Percentiles rank a stretch among this genome's conserved stretches.
Evolutionary conservation across 2,797 vertebrate genomes (phyloP).

Genomic region (Euthynnus affinis): DNA sequence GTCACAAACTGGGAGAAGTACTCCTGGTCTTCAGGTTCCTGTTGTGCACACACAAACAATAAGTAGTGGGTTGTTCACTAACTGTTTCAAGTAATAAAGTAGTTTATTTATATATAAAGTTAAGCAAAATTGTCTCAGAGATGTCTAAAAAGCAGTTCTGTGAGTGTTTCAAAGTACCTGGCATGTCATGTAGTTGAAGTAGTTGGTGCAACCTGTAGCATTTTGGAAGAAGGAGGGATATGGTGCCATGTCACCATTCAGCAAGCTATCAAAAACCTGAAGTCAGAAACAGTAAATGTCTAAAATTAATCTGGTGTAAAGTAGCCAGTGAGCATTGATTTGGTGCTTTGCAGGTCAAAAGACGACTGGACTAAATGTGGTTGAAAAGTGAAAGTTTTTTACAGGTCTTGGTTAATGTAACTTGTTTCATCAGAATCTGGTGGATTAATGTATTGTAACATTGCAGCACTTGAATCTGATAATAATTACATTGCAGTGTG

Average conservation of each 20-base stretch:
- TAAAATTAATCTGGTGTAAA: no score
- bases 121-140: neutral
- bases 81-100: neutral
- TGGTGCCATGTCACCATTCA: conserved; percentile 84
- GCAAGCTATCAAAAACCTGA: conserved; percentile 87
- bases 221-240: conserved; percentile 89
- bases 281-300: conserved; percentile 1
- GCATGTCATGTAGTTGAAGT: conserved; percentile 89
- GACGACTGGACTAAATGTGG: no score
- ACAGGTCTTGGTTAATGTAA: no score
- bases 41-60: conserved; percentile 4
- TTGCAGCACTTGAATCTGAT: no score
- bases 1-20: conserved; percentile 89
- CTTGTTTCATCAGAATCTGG: no score
- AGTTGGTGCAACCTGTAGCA: conserved; percentile 90
- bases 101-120: neutral
- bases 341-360: no score
- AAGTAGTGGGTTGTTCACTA: neutral
- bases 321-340: no score
- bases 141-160: neutral
- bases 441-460: no score
- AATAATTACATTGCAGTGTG: no score
- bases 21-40: conserved; percentile 87
- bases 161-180: conserved; percentile 74
- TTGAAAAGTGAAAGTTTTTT: no score